These are phyloP conservation scores for Argyrosomus japonicus DNA, from an alignment of 2,113 vertebrate species.

Conservation along the genomic window DNA sequence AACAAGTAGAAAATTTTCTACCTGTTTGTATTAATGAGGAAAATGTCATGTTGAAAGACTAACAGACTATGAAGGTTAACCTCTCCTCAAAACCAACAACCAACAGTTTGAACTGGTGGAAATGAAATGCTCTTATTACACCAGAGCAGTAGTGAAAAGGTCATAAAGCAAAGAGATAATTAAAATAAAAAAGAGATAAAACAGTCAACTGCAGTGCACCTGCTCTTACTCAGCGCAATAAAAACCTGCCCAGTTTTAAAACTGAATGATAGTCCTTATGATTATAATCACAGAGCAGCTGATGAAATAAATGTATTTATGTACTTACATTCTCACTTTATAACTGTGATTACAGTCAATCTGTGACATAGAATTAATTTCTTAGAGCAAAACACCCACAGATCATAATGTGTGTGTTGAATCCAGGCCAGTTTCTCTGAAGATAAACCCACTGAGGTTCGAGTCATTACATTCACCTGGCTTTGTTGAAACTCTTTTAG, in stretches of 20 bases:
- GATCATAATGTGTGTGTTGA: not conserved
- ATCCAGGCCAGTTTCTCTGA: not conserved
- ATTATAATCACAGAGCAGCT: not conserved
- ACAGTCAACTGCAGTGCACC: slow-evolving; percentile 6
- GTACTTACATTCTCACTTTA: not conserved
- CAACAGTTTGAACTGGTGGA: not conserved
- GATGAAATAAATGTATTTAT: not conserved
- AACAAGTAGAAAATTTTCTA: not conserved
- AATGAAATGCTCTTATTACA: not conserved
- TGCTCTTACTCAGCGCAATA: not conserved
- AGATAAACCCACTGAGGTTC: not conserved
- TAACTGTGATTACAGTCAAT: not conserved
- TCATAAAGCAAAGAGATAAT: not conserved
- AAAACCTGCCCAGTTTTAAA: not conserved
- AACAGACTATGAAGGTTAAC: not conserved
- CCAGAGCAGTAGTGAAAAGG: not conserved
- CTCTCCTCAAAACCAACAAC: not conserved
- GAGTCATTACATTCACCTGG: not conserved
- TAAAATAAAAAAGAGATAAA: not conserved
- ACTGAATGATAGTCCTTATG: not conserved
- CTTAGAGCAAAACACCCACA: not conserved
- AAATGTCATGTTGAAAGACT: not conserved
- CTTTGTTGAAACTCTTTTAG: not conserved
- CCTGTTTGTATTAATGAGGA: not conserved
- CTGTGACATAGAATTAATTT: not conserved